phyloP scores from a whole-genome alignment of 2,113 vertebrate genomes.

The Nothocercus nigrocapillus region DNA sequence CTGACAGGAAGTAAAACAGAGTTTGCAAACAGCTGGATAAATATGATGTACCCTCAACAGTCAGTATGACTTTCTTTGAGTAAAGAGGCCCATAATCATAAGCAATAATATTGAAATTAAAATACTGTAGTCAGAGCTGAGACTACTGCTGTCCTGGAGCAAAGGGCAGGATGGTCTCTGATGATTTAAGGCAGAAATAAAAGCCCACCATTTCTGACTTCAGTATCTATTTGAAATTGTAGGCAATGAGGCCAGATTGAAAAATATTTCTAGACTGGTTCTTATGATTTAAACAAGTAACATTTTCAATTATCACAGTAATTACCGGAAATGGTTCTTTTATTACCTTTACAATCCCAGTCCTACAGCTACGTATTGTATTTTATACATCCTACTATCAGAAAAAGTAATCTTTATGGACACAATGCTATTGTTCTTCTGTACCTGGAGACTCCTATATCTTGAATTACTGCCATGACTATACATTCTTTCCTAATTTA shows the following conservation, averaged over 20 bases:
- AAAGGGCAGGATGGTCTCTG: not conserved
- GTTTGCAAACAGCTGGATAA: not conserved
- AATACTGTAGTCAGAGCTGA: not conserved
- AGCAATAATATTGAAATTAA: conserved; percentile 1
- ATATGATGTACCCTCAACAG: not conserved
- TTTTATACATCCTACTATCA: conserved; percentile 5
- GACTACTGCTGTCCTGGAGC: not conserved
- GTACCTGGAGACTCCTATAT: not conserved
- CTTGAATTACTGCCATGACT: conserved; percentile 19
- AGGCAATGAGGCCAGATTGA: not conserved
- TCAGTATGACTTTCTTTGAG: not conserved
- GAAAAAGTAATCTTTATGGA: not conserved
- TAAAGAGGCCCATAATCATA: not conserved
- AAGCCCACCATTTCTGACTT: not conserved
- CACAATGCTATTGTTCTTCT: not conserved
- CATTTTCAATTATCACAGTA: not conserved
- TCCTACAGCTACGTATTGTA: not conserved
- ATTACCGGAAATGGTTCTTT: conserved; percentile 33
- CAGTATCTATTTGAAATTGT: not conserved
- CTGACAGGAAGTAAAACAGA: not conserved
- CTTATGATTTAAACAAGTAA: not conserved
- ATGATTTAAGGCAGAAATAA: conserved; percentile 11
- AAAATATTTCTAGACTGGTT: conserved; percentile 14
- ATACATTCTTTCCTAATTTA: conserved; percentile 9
- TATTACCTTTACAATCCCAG: not conserved